Base-by-base conservation (phyloP, 2,797 vertebrate genomes). In the Spinibarbus caldwelli region DNA sequence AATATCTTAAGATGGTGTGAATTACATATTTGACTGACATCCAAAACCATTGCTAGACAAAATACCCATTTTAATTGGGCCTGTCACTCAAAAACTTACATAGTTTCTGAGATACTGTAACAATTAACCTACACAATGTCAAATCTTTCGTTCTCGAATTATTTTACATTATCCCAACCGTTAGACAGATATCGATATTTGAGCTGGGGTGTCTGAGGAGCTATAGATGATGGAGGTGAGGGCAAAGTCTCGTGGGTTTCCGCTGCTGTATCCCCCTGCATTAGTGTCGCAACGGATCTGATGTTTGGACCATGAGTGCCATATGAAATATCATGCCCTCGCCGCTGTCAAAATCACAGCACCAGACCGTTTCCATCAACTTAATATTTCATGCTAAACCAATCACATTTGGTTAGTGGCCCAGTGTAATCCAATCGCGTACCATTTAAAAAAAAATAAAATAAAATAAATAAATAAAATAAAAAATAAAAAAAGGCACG, bases 321-420 rank as follows among this genome's bases (percentile, higher is more conserved):
- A 93, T 93, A 93, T 95, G 93, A 94, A 94, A 95, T 94, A 95
- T 95, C 92, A 94, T 92, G 93, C 89, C 89, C 72, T 86, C 86
- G 85, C 88, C 90, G 57, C 80, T 86, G 85, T 86, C 80, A 88
- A 72, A 78, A 81, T 78, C 75, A 64, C 78, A 72, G 83, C 76
- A 80, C 82, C 81, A 86, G 81, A 87, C 87, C 84, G 45, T 62
- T 88, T 80, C 87, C 92, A 93, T 92, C 91, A 95, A 94, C 94
- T 94, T 95, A 93, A 96, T 96, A 95, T 95, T 94, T 92, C 86
- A 93, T 91, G 92, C 93, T 94, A 95, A 95, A 94, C 92, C 93
- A 94, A 94, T 95, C 93, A 91, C 87, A 87, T 93, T 91, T 92
- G 92, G 93, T 93, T 94, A 94, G 92, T 83, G 88, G 91, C 90